Evolutionary conservation across 2,113 vertebrate species (phyloP).

Genomic region (Siniperca chuatsi): DNA sequence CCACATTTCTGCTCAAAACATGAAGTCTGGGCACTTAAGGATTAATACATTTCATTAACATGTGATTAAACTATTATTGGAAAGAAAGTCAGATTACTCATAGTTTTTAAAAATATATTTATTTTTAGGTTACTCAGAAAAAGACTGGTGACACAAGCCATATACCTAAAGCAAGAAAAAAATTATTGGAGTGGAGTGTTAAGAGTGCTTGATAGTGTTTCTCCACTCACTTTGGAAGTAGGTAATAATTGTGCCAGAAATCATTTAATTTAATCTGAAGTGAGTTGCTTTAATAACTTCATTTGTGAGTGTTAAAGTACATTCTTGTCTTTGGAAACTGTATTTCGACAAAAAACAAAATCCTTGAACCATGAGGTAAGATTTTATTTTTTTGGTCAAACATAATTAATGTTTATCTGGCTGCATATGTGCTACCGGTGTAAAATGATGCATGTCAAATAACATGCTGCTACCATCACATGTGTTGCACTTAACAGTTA

Average conservation of each 20-base stretch:
- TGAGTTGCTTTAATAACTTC: no score
- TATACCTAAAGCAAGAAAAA: background rate
- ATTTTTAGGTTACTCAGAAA: background rate
- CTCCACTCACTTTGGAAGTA: background rate
- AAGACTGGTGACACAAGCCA: background rate
- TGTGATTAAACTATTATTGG: background rate
- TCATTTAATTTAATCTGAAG: background rate
- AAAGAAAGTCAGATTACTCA: background rate
- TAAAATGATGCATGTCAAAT: background rate
- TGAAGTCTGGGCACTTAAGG: background rate
- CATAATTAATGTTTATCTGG: no score
- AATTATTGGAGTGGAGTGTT: no score
- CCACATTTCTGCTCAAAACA: conserved; percentile 6
- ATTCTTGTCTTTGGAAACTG: no score
- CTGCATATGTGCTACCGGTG: no score
- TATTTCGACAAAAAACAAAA: no score
- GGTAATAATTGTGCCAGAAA: background rate
- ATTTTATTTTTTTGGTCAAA: background rate
- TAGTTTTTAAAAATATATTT: background rate
- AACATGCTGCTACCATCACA: no score
- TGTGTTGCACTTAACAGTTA: background rate
- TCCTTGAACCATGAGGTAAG: background rate
- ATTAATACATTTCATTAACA: background rate
- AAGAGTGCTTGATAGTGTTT: background rate
- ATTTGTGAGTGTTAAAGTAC: no score